A percentile compares a stretch with the other conserved stretches of the same genome.
These are phyloP conservation scores for Trachythela sp. DNA, from an alignment of 64 coral and sea anemone genomes.

Conservation along the genomic window DNA sequence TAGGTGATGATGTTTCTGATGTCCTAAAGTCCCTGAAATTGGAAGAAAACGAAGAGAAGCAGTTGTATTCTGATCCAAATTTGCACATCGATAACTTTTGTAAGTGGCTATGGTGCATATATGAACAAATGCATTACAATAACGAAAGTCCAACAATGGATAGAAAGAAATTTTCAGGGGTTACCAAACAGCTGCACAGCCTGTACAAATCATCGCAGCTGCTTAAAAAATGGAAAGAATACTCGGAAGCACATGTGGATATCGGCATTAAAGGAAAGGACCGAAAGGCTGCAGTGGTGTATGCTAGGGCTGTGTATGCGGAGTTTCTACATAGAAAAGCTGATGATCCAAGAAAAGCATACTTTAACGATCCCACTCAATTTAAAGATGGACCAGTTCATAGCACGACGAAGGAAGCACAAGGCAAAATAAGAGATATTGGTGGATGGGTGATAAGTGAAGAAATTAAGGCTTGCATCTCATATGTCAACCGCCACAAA, in stretches of 20 bases:
- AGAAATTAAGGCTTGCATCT: neutral
- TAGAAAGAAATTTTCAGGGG: conserved; percentile 31
- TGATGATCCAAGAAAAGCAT: neutral
- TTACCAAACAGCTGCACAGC: conserved; percentile 16
- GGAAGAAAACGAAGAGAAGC: neutral
- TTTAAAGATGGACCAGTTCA: neutral
- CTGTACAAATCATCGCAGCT: neutral
- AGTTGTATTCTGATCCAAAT: neutral
- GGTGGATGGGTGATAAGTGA: conserved; percentile 3
- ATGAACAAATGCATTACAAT: neutral
- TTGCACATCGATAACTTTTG: neutral
- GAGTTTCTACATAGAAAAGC: neutral
- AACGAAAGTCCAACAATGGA: neutral
- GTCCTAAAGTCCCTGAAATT: neutral
- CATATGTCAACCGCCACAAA: neutral
- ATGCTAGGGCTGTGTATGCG: neutral
- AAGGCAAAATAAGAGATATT: neutral
- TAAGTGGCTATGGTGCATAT: conserved; percentile 19
- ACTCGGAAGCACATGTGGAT: neutral
- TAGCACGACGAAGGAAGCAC: neutral
- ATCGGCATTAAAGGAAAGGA: neutral
- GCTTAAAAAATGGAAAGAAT: conserved; percentile 28
- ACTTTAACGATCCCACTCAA: neutral
- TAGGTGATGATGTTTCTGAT: neutral
- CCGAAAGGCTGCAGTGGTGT: conserved; percentile 10